These are phyloP conservation scores for Zoanthus sansibaricus DNA, from an alignment of 92 coral and sea anemone genomes.

Conservation along the genomic window DNA sequence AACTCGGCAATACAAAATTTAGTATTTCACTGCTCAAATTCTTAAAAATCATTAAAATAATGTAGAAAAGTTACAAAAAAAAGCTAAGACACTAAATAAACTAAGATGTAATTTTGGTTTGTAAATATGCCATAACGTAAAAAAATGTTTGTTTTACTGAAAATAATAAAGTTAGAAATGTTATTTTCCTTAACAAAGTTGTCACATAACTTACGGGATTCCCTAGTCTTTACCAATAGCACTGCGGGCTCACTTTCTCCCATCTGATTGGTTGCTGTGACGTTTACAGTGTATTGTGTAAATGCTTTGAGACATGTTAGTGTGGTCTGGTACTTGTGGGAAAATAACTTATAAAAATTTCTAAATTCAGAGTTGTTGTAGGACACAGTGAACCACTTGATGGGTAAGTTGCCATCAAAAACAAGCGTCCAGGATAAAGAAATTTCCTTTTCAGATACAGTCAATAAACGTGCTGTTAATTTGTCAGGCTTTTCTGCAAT, in stretches of 20 bases:
- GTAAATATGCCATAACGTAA: too few species aligned
- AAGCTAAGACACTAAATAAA: too few species aligned
- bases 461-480: constrained; percentile 12
- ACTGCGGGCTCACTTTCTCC: constrained; percentile 50
- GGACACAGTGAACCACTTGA: constrained; percentile 42
- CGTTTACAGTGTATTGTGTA: constrained; percentile 50
- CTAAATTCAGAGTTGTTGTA: constrained; percentile 56
- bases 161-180: neutral
- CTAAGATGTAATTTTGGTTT: too few species aligned
- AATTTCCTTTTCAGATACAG: constrained; percentile 37
- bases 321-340: neutral
- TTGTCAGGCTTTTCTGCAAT: constrained; percentile 61
- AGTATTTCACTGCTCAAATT: neutral
- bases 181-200: neutral
- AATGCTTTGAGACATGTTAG: constrained; percentile 56
- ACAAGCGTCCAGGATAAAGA: constrained; percentile 53
- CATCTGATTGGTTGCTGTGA: constrained; percentile 67
- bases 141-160: too few species aligned
- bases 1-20: neutral
- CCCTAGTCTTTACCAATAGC: neutral
- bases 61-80: too few species aligned
- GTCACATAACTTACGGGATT: constrained; percentile 9
- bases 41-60: too few species aligned
- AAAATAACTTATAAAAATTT: constrained; percentile 35
- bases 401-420: constrained; percentile 67